Evolutionary conservation across 2,797 vertebrate species (phyloP), one percentile per base, ranked within the genome.

Genomic region (Hirundo rustica): DNA sequence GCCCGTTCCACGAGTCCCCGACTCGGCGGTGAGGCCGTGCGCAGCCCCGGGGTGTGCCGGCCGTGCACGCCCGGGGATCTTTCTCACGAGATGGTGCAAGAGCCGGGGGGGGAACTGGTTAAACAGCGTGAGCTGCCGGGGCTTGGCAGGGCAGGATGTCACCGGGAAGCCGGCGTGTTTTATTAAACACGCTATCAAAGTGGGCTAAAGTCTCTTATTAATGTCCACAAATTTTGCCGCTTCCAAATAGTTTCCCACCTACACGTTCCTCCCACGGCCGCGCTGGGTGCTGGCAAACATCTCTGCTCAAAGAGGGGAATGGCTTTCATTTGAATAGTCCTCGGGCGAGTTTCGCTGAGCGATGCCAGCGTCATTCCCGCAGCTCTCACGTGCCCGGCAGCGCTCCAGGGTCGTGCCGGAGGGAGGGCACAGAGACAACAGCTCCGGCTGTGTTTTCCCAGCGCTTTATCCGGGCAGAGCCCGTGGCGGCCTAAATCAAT

Each of bases 211-310:
- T 78, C 91, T 96, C 81, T 93, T 85, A 85, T 94, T 95, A 87
- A 92, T 25, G 91, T 91, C 96, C 96, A 87, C 90, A 95, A 82
- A 87, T 93, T 90, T 92, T 95, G 94, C 93, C 93, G 89, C 93
- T 96, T 96, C 93, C 94, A 95, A 95, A 92, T 89, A 87, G 47
- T 93, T 97, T 92, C 92, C 92, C 91, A 77, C 96, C 96, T 82
- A 93, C 91, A 0, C 25, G 22, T 85, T 83, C 93, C 93, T 96
- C 94, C 95, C 93, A 94, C 93, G 71, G 93, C 89, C 40, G 30
- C 75, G 0, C 16, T 13, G 78, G 76, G 48, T 34, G 91, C 94
- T 92, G 95, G 94, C 96, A 94, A 71, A 83, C 72, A 10, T 82
- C 92, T 70, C 75, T 0, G 47, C 75, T 85, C 50, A 2, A 3